These are phyloP conservation scores for Drosophila ananassae DNA, from an alignment of 1,140 invertebrate genomes.

Conservation along the genomic window DNA sequence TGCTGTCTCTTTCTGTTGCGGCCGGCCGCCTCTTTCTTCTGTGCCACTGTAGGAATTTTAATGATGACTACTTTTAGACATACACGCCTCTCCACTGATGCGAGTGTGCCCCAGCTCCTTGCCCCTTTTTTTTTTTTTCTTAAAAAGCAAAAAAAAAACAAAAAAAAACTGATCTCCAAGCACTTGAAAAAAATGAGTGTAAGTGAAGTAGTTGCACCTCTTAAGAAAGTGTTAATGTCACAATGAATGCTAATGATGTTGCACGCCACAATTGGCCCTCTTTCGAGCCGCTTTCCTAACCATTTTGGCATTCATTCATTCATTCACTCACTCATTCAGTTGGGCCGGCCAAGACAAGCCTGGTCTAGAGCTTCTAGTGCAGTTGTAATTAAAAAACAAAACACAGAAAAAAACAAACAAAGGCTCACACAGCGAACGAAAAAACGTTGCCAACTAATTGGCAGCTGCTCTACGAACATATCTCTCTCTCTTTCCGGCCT, in stretches of 20 bases:
- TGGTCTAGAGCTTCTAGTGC: constrained; percentile 18
- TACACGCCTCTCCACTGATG: constrained; percentile 75
- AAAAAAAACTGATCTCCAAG: not conserved
- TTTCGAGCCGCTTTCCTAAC: constrained; percentile 30
- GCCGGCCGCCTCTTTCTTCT: constrained; percentile 18
- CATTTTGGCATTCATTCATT: constrained; percentile 67
- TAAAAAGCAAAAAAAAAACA: not conserved
- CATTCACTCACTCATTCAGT: constrained; percentile 57
- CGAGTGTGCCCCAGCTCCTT: constrained; percentile 3
- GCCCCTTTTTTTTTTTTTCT: not conserved
- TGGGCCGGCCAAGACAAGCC: constrained; percentile 26
- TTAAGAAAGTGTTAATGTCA: constrained; percentile 36
- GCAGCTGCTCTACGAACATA: constrained; percentile 55
- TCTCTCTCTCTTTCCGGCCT: not conserved
- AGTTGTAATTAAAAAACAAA: constrained; percentile 41
- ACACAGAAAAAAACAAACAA: constrained; percentile 34
- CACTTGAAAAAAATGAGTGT: not conserved
- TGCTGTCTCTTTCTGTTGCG: not conserved
- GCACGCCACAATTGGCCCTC: constrained; percentile 49
- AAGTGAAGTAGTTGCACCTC: not conserved
- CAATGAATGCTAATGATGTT: constrained; percentile 77
- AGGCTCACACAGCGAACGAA: constrained; percentile 19
- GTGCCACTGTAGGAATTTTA: constrained; percentile 80
- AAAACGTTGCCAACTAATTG: constrained; percentile 58
- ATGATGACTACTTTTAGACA: constrained; percentile 82